Evolutionary conservation across 2,797 vertebrate species (phyloP).

Genomic region (Atherinosoma microstoma): DNA sequence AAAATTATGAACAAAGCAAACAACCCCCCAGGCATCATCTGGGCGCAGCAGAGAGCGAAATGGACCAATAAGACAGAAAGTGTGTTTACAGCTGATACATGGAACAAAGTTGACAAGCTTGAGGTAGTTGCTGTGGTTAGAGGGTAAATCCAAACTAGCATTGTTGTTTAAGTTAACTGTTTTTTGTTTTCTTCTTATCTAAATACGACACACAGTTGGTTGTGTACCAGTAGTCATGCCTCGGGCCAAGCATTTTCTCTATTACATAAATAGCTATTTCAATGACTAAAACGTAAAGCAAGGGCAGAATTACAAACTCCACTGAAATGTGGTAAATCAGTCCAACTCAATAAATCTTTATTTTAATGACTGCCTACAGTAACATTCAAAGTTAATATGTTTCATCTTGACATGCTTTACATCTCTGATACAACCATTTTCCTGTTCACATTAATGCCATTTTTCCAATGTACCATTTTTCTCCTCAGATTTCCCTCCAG

Average conservation of each 20-base stretch:
- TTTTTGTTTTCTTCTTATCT: slow-evolving; percentile 66
- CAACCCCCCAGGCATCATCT: slow-evolving; percentile 39
- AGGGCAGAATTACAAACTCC: background rate
- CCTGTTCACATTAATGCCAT: background rate
- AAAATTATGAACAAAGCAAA: slow-evolving; percentile 34
- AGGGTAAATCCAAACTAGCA: slow-evolving; percentile 73
- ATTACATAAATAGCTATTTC: slow-evolving; percentile 50
- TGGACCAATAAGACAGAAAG: slow-evolving; percentile 48
- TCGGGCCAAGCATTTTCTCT: slow-evolving; percentile 39
- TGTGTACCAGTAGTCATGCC: slow-evolving; percentile 61
- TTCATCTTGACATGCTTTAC: background rate
- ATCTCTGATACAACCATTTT: background rate
- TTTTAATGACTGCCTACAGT: background rate
- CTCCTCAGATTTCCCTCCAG: background rate
- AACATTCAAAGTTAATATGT: background rate
- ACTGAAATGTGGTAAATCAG: slow-evolving; percentile 14
- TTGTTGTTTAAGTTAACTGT: slow-evolving; percentile 45
- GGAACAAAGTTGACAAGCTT: slow-evolving; percentile 52
- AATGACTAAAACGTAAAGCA: slow-evolving; percentile 39
- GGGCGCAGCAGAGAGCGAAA: slow-evolving; percentile 49
- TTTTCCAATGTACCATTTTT: background rate
- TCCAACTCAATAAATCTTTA: slow-evolving; percentile 3
- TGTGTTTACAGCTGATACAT: slow-evolving; percentile 64
- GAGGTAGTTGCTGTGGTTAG: slow-evolving; percentile 65
- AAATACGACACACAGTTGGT: slow-evolving; percentile 61